Conservation (phyloP, 2,113 vertebrate genomes). For the Micromys minutus region DNA sequence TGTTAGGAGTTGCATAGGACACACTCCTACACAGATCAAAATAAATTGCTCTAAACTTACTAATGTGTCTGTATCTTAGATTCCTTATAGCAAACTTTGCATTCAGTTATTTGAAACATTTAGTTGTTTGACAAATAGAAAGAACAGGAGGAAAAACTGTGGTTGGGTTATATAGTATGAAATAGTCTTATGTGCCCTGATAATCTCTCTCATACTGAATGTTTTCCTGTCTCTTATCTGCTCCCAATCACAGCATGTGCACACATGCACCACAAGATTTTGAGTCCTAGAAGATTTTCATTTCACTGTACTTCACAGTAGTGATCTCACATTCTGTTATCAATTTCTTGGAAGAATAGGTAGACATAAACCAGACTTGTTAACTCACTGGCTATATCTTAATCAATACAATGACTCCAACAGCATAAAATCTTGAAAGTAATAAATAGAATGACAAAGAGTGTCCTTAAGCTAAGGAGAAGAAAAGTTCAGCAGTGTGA, state of each 20-base stretch:
- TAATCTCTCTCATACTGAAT: not conserved
- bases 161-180: not conserved
- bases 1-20: not conserved
- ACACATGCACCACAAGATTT: not conserved
- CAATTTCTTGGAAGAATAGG: not conserved
- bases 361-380: not conserved
- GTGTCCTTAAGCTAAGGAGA: not conserved
- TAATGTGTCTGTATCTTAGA: not conserved
- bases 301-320: not conserved
- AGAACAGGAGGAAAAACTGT: not conserved
- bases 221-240: not conserved
- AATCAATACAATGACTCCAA: not conserved
- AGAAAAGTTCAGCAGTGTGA: not conserved
- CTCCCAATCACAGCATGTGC: not conserved
- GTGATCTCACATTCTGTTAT: not conserved
- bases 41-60: not conserved
- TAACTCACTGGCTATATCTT: not conserved
- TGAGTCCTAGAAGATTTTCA: constrained; percentile 2
- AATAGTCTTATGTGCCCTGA: not conserved
- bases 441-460: not conserved
- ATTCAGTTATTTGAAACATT: not conserved
- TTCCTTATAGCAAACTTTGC: not conserved
- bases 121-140: not conserved
- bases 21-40: not conserved
- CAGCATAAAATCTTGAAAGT: not conserved